Evolutionary conservation across 2,888 invertebrate genomes (phyloP).

Genomic region (Conomelus anceps): DNA sequence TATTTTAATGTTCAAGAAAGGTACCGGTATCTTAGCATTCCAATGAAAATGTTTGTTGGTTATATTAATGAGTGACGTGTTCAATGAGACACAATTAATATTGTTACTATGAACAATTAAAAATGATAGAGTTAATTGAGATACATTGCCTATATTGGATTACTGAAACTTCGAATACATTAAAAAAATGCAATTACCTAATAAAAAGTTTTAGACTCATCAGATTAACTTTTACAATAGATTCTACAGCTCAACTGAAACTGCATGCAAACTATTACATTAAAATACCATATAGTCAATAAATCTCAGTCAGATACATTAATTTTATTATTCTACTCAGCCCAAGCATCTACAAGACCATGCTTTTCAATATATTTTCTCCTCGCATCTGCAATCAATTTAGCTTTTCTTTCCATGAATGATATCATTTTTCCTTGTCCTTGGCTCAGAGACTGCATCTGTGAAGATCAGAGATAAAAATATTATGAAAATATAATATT

Average conservation of each 20-base stretch:
- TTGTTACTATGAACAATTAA: too few relatives aligned
- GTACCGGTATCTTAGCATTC: too few relatives aligned
- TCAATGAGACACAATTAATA: too few relatives aligned
- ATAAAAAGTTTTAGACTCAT: not conserved
- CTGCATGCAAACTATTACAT: not conserved
- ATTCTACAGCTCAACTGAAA: not conserved
- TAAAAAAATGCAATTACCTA: not conserved
- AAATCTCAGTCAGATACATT: not conserved
- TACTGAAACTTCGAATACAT: not conserved
- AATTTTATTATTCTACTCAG: not conserved
- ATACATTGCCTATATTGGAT: too few relatives aligned
- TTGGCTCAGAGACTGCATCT: slow-evolving; percentile 3
- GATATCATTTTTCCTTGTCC: slow-evolving; percentile 57
- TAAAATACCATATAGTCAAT: not conserved
- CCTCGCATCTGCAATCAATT: slow-evolving; percentile 70
- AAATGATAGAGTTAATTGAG: too few relatives aligned
- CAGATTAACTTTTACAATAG: not conserved
- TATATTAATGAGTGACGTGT: too few relatives aligned
- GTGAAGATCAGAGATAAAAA: not conserved
- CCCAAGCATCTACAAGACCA: slow-evolving; percentile 43
- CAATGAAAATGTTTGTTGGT: too few relatives aligned
- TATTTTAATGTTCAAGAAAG: too few relatives aligned
- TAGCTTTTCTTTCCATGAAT: slow-evolving; percentile 70
- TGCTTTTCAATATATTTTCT: slow-evolving; percentile 72
- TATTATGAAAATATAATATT: not conserved